Evolutionary conservation across 2,797 vertebrate species (phyloP).

Genomic region (Poliocrania exsul): DNA sequence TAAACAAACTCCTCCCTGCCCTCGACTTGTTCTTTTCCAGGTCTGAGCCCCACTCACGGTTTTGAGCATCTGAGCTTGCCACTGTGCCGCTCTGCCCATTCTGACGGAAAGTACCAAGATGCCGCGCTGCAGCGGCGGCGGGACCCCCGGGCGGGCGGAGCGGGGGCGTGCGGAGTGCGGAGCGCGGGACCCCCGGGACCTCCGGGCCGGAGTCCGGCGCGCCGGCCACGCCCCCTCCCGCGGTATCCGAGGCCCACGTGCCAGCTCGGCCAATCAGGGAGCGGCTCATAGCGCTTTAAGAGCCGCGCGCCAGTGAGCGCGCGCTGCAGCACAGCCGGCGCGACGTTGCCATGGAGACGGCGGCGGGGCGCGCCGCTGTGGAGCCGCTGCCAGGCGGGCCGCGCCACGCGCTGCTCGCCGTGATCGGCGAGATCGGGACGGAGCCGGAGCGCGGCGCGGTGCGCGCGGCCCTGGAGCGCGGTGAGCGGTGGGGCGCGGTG

Average conservation of each 20-base stretch:
- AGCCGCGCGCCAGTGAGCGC: conserved; percentile 42
- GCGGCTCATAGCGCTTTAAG: conserved; percentile 63
- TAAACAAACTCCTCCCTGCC: background rate
- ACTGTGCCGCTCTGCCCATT: background rate
- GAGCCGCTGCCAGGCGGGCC: conserved; percentile 68
- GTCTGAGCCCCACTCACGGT: background rate
- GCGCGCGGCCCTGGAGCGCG: too few relatives aligned
- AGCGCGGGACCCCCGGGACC: too few relatives aligned
- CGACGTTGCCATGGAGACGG: conserved; percentile 90
- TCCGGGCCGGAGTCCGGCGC: background rate
- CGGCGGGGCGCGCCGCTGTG: conserved; percentile 86
- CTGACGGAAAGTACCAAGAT: background rate
- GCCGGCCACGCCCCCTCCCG: background rate
- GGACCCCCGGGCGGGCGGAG: background rate
- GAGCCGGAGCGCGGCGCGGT: conserved; percentile 82
- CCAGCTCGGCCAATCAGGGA: conserved; percentile 75
- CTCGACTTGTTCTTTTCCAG: background rate
- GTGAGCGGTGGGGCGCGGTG: too few relatives aligned
- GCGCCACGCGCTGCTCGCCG: conserved; percentile 83
- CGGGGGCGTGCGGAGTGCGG: too few relatives aligned
- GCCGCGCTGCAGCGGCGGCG: background rate
- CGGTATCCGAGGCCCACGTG: background rate
- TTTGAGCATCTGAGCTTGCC: background rate
- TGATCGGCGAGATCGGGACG: conserved; percentile 84
- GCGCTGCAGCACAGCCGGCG: conserved; percentile 32